phyloP scores from a whole-genome alignment of 2,113 vertebrate species.

The Andinoacara biseriatus region DNA sequence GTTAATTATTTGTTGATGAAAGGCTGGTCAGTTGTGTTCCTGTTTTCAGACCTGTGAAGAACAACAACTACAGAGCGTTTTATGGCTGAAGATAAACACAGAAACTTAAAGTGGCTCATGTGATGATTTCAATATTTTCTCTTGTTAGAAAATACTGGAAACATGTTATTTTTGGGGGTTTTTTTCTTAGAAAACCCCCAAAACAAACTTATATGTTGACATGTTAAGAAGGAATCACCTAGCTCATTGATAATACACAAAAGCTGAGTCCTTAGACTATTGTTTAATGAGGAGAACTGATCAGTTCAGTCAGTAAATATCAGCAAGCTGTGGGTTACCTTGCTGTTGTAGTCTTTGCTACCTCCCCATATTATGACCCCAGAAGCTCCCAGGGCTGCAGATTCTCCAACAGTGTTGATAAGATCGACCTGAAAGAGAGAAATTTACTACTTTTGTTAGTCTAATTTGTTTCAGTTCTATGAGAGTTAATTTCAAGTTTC shows the following conservation, averaged over 20 bases:
- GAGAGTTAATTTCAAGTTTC: no score
- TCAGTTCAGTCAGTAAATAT: not conserved
- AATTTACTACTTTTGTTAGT: no score
- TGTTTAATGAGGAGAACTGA: not conserved
- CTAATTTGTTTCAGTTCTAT: no score
- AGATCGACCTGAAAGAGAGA: slow-evolving; percentile 82
- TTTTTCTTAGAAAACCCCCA: no score
- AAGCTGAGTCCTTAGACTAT: not conserved
- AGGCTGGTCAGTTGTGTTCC: slow-evolving; percentile 13
- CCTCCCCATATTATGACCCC: slow-evolving; percentile 93
- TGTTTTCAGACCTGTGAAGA: slow-evolving; percentile 14
- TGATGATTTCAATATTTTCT: not conserved
- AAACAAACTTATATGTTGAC: not conserved
- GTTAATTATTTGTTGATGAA: slow-evolving; percentile 21
- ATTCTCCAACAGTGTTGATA: slow-evolving; percentile 91
- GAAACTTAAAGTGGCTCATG: not conserved
- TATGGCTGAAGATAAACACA: not conserved
- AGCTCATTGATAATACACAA: not conserved
- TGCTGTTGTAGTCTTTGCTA: slow-evolving; percentile 80
- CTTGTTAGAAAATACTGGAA: not conserved
- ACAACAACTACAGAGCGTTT: not conserved
- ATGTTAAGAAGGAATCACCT: not conserved
- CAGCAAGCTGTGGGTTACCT: slow-evolving; percentile 74
- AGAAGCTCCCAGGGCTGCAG: slow-evolving; percentile 89
- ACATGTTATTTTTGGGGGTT: no score